phyloP scores from a whole-genome alignment of 2,113 vertebrate species.

The Sinocyclocheilus rhinocerous region DNA sequence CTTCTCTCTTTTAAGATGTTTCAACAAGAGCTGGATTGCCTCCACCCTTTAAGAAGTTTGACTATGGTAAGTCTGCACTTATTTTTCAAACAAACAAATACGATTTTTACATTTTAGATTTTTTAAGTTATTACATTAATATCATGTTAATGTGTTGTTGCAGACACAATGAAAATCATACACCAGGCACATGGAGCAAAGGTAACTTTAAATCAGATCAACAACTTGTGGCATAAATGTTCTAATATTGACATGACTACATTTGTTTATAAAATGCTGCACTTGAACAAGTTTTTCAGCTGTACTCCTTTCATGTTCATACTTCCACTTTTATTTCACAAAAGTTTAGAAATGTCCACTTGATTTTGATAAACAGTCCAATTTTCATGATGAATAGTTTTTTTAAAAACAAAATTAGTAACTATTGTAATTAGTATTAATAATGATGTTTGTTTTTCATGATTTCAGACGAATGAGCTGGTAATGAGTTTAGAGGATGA shows the following conservation, averaged over 20 bases:
- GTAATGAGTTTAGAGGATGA: slow-evolving; percentile 91
- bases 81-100: background rate
- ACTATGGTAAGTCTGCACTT: slow-evolving; percentile 77
- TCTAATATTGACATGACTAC: background rate
- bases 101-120: no score
- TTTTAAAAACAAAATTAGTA: background rate
- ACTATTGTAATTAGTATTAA: background rate
- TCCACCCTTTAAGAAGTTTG: slow-evolving; percentile 85
- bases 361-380: background rate
- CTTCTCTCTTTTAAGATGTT: slow-evolving; percentile 75
- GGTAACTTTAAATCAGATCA: slow-evolving; percentile 69
- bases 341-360: background rate
- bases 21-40: slow-evolving; percentile 79
- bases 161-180: slow-evolving; percentile 94
- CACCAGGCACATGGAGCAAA: slow-evolving; percentile 93
- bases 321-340: background rate
- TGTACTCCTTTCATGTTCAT: background rate
- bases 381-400: background rate
- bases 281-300: background rate
- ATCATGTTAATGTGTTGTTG: slow-evolving; percentile 32
- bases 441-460: background rate
- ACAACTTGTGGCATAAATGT: background rate
- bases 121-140: background rate
- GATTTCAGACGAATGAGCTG: slow-evolving; percentile 87
- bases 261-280: background rate